These are phyloP conservation scores for Zosterops borbonicus DNA, from an alignment of 2,113 vertebrate species.

Conservation along the genomic window DNA sequence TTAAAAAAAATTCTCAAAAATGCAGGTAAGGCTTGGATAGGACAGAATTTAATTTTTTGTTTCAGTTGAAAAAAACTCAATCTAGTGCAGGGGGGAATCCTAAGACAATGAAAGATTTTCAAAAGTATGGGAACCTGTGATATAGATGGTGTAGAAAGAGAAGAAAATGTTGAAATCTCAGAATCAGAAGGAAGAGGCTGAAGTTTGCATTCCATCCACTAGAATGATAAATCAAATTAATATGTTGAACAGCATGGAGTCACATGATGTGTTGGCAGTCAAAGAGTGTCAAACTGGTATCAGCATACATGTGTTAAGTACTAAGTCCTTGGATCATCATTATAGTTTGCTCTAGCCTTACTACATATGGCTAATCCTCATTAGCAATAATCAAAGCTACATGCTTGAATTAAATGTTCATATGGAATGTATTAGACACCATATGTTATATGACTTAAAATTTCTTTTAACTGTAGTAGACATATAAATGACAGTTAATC, in stretches of 20 bases:
- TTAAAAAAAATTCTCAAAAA: neutral
- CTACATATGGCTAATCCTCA: slow-evolving; percentile 52
- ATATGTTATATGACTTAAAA: slow-evolving; percentile 49
- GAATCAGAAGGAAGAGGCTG: neutral
- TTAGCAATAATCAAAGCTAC: slow-evolving; percentile 61
- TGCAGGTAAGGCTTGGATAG: neutral
- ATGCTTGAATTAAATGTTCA: slow-evolving; percentile 52
- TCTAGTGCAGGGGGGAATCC: neutral
- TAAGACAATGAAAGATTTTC: neutral
- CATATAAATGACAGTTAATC: slow-evolving; percentile 47
- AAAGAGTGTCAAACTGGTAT: slow-evolving; percentile 16
- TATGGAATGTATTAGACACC: slow-evolving; percentile 61
- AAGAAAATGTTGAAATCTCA: neutral
- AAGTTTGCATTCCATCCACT: neutral
- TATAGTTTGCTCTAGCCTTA: neutral
- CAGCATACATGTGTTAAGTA: slow-evolving; percentile 27
- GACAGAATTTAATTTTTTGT: neutral
- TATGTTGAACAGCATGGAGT: neutral
- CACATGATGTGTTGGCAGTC: neutral
- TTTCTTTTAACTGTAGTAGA: slow-evolving; percentile 50
- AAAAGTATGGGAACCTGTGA: neutral
- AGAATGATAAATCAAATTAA: neutral
- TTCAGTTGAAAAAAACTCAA: neutral
- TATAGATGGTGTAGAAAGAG: neutral
- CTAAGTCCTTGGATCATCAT: slow-evolving; percentile 39